Evolutionary conservation across 53 echinoderm and acorn worm species (phyloP).

Genomic region (Arbacia lixula): DNA sequence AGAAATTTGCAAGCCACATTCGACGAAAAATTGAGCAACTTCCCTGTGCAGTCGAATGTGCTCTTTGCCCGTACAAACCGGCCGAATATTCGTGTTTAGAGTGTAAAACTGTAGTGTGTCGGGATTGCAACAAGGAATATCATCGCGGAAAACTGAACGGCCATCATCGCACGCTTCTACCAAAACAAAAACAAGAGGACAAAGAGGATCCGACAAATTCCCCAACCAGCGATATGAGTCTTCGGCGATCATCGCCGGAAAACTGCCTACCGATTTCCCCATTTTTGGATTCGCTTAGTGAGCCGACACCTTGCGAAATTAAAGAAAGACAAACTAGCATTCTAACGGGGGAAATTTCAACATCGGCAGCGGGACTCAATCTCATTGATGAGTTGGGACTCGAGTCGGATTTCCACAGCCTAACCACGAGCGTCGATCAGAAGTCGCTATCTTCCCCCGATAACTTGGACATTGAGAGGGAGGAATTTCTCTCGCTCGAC

Average conservation of each 20-base stretch:
- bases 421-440: neutral
- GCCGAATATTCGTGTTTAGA: conserved; percentile 84
- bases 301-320: conserved; percentile 43
- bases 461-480: conserved; percentile 32
- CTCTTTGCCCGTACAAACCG: conserved; percentile 83
- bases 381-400: conserved; percentile 7
- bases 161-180: conserved; percentile 77
- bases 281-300: conserved; percentile 34
- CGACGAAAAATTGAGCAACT: conserved; percentile 79
- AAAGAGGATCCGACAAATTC: neutral
- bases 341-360: conserved; percentile 23
- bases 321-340: conserved; percentile 42
- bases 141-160: conserved; percentile 82
- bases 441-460: conserved; percentile 44
- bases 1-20: conserved; percentile 71
- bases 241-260: conserved; percentile 20
- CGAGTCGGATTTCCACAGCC: conserved; percentile 33
- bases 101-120: conserved; percentile 81
- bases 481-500: conserved; percentile 5
- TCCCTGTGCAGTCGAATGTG: conserved; percentile 72
- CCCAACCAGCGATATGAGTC: conserved; percentile 28
- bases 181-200: conserved; percentile 44
- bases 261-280: conserved; percentile 36
- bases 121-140: conserved; percentile 81
- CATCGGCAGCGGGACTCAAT: conserved; percentile 1